These are phyloP conservation scores for Falcunculus frontatus DNA, from an alignment of 2,113 vertebrate species.

Conservation along the genomic window DNA sequence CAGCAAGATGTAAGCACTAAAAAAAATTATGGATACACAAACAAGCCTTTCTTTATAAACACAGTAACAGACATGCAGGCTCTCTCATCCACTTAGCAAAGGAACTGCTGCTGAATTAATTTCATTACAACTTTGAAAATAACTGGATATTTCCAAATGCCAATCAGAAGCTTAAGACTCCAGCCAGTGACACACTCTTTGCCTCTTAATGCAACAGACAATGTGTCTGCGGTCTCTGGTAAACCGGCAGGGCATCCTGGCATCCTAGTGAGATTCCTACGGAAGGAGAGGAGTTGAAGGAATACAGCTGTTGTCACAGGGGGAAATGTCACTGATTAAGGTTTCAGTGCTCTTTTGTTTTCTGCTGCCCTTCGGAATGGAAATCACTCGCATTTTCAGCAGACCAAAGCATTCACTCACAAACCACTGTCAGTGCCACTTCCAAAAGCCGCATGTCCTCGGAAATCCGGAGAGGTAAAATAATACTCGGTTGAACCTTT, in stretches of 20 bases:
- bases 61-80: neutral
- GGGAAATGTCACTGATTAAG: neutral
- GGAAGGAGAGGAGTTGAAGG: conserved; percentile 15
- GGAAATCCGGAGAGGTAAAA: conserved; percentile 40
- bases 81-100: neutral
- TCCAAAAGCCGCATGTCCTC: conserved; percentile 46
- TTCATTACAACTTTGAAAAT: conserved; percentile 24
- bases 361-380: neutral
- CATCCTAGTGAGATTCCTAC: neutral
- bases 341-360: conserved; percentile 39
- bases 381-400: neutral
- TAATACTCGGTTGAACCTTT: conserved; percentile 5
- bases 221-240: neutral
- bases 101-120: neutral
- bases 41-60: conserved; percentile 3
- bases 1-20: neutral
- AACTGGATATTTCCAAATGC: neutral
- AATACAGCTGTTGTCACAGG: conserved; percentile 19
- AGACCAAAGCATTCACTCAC: neutral
- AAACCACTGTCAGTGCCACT: neutral
- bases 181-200: neutral
- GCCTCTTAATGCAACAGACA: conserved; percentile 20
- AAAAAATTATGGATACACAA: neutral
- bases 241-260: neutral
- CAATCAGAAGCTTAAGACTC: neutral